A percentile compares a stretch with the other conserved stretches of the same genome.
phyloP scores from a whole-genome alignment of 2,888 invertebrate species.

The Drosophila kuntzei region DNA sequence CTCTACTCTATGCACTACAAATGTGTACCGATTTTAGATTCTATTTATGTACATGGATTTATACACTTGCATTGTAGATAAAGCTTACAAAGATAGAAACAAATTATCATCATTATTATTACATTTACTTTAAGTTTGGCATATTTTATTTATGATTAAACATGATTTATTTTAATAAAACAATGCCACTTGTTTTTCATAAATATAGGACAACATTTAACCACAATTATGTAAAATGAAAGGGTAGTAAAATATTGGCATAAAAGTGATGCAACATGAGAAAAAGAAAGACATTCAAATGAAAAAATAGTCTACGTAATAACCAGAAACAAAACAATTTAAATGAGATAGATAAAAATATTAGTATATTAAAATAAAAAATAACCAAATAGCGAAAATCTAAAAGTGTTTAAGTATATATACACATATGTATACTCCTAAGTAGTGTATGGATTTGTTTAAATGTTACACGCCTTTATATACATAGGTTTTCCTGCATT shows the following conservation, averaged over 20 bases:
- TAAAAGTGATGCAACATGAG: neutral
- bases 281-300: constrained; percentile 32
- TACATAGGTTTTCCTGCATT: constrained; percentile 64
- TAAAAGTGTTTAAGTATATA: constrained; percentile 56
- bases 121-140: constrained; percentile 24
- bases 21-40: neutral
- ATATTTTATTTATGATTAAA: constrained; percentile 24
- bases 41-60: neutral
- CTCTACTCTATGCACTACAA: neutral
- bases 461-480: constrained; percentile 67
- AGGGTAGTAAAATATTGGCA: constrained; percentile 58
- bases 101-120: constrained; percentile 10
- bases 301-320: constrained; percentile 28
- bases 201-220: constrained; percentile 59
- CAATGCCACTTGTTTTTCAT: constrained; percentile 37
- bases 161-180: constrained; percentile 20
- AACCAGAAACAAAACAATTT: constrained; percentile 5
- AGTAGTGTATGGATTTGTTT: constrained; percentile 78
- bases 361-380: constrained; percentile 13
- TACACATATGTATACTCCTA: constrained; percentile 61
- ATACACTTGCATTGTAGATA: neutral
- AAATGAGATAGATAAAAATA: constrained; percentile 8
- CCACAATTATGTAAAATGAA: constrained; percentile 52
- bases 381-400: constrained; percentile 21
- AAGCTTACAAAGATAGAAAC: neutral